phyloP scores from a whole-genome alignment of 2,797 vertebrate species.

The Cryptoprocta ferox region DNA sequence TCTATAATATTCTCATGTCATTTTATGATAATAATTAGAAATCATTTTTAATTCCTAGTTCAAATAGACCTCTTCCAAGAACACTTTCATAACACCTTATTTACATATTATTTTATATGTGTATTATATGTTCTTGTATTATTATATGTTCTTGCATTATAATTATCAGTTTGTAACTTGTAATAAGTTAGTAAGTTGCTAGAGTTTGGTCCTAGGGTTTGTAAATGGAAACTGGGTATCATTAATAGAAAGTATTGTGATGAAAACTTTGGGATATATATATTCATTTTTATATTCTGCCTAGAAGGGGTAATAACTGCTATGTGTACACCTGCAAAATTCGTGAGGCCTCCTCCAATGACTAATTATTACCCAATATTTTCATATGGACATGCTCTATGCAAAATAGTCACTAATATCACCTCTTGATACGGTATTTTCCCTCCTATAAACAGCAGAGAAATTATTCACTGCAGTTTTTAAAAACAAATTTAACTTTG shows the following conservation, averaged over 20 bases:
- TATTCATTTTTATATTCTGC: not conserved
- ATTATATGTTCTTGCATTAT: not conserved
- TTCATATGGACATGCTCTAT: constrained; percentile 20
- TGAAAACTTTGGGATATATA: not conserved
- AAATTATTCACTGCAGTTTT: not conserved
- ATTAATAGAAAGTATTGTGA: not conserved
- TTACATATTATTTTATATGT: constrained; percentile 39
- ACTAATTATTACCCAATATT: constrained; percentile 6
- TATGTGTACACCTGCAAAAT: not conserved
- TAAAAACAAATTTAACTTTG: constrained; percentile 31
- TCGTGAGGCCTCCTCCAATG: not conserved
- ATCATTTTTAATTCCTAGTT: constrained; percentile 17
- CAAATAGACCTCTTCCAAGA: not conserved
- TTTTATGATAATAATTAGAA: constrained; percentile 26
- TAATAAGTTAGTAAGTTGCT: not conserved
- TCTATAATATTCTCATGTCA: not conserved
- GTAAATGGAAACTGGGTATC: not conserved
- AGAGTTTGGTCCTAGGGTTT: not conserved
- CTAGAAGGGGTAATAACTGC: not conserved
- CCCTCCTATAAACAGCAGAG: not conserved
- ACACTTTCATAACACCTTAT: not conserved
- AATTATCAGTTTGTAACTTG: not conserved
- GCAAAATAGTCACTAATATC: constrained; percentile 4
- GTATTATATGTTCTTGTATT: not conserved
- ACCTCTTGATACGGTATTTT: not conserved